These are phyloP conservation scores for Strigops habroptila DNA, from an alignment of 2,113 vertebrate species.

Conservation along the genomic window DNA sequence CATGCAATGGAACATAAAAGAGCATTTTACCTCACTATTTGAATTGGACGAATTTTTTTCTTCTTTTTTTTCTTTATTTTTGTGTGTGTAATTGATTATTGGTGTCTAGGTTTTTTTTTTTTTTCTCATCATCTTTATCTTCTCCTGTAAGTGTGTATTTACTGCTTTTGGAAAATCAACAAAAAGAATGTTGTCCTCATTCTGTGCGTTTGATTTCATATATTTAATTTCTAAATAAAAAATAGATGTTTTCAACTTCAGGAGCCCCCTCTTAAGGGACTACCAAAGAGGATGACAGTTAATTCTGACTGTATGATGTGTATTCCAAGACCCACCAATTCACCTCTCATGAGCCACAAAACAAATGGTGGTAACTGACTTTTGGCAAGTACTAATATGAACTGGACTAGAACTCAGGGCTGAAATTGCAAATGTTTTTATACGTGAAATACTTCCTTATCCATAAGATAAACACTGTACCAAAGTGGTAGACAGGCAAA, in stretches of 20 bases:
- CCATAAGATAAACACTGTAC: background rate
- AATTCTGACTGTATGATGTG: background rate
- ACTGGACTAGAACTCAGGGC: background rate
- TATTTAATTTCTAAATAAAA: conserved; percentile 6
- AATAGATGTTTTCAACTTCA: background rate
- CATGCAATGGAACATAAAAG: conserved; percentile 45
- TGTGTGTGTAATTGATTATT: conserved; percentile 66
- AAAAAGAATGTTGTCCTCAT: background rate
- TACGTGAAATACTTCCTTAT: background rate
- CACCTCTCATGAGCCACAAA: background rate
- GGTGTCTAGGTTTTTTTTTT: background rate
- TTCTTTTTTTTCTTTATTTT: conserved; percentile 51
- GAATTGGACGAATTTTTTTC: conserved; percentile 51
- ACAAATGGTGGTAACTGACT: background rate
- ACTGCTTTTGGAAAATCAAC: background rate
- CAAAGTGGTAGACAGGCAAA: background rate
- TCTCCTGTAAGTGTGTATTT: background rate
- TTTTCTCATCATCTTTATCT: background rate
- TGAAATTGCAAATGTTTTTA: background rate
- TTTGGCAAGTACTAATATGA: background rate
- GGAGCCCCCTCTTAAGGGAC: background rate
- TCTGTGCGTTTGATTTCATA: background rate
- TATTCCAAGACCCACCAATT: background rate
- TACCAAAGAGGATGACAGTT: background rate
- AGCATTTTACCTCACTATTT: conserved; percentile 61